A percentile compares a stretch with the other conserved stretches of the same genome.
Conservation (phyloP, 2,797 vertebrate genomes). For the Phoxinus dragarum region DNA sequence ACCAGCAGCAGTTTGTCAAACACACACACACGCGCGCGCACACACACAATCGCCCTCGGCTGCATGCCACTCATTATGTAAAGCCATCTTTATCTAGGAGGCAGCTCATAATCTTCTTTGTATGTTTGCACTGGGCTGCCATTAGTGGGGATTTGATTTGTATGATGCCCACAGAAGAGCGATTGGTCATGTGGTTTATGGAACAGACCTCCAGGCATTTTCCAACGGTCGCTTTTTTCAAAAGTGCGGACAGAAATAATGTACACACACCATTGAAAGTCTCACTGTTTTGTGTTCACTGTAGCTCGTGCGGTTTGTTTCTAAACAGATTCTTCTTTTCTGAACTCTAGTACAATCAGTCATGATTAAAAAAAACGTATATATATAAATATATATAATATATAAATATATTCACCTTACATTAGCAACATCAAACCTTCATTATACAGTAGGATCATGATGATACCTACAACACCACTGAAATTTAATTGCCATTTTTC, state of each 20-base stretch:
- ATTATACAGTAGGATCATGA: no score
- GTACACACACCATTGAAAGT: not conserved
- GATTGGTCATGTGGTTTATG: constrained; percentile 64
- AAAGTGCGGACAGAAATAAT: constrained; percentile 58
- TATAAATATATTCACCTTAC: not conserved
- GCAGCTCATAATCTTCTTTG: constrained; percentile 75
- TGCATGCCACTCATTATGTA: constrained; percentile 72
- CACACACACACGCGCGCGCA: constrained; percentile 36
- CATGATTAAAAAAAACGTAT: not conserved
- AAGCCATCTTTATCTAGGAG: constrained; percentile 76
- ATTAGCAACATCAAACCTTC: not conserved
- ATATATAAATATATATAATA: not conserved
- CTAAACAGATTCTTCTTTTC: not conserved
- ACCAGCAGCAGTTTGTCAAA: constrained; percentile 52
- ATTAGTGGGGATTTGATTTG: constrained; percentile 81
- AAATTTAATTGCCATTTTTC: not conserved
- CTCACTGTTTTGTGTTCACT: not conserved
- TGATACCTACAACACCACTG: not conserved
- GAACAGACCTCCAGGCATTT: constrained; percentile 67
- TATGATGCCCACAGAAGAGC: constrained; percentile 74
- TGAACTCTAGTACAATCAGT: not conserved
- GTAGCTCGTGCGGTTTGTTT: not conserved
- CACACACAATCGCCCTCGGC: constrained; percentile 32
- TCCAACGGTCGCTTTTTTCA: constrained; percentile 51
- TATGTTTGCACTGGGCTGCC: constrained; percentile 78